These are phyloP conservation scores for Eupsilia transversa DNA, from an alignment of 2,888 invertebrate genomes.

Conservation along the genomic window DNA sequence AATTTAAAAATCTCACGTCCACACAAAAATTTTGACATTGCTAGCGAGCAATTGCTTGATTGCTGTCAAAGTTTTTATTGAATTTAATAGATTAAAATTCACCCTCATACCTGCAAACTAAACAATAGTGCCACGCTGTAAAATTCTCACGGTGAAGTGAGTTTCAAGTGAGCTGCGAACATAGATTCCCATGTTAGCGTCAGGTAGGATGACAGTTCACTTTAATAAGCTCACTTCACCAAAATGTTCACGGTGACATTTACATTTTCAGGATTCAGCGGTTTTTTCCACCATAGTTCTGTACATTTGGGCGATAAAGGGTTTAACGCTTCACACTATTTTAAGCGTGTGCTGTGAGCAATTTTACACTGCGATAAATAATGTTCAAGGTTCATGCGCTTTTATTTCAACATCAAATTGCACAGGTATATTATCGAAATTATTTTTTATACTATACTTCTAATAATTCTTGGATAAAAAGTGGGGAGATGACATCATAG, in stretches of 20 bases:
- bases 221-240: not conserved
- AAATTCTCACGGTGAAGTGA: too few relatives aligned
- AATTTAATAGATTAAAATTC: not conserved
- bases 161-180: too few relatives aligned
- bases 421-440: conserved; percentile 9
- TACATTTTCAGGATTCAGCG: not conserved
- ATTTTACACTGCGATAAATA: conserved; percentile 29
- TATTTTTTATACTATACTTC: not conserved
- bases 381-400: conserved; percentile 11
- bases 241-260: too few relatives aligned
- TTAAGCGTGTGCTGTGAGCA: conserved; percentile 25
- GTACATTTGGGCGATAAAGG: conserved; percentile 11
- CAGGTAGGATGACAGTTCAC: not conserved
- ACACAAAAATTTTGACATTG: not conserved
- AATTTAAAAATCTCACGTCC: too few relatives aligned
- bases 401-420: conserved; percentile 15
- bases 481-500: not conserved
- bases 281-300: not conserved
- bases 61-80: not conserved
- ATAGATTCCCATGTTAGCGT: too few relatives aligned
- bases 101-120: too few relatives aligned
- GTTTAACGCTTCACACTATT: conserved; percentile 22
- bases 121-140: too few relatives aligned
- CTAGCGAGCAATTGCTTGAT: too few relatives aligned
- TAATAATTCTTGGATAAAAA: not conserved